Conservation (phyloP, 2,113 vertebrate species). For the Eulemur rufifrons region DNA sequence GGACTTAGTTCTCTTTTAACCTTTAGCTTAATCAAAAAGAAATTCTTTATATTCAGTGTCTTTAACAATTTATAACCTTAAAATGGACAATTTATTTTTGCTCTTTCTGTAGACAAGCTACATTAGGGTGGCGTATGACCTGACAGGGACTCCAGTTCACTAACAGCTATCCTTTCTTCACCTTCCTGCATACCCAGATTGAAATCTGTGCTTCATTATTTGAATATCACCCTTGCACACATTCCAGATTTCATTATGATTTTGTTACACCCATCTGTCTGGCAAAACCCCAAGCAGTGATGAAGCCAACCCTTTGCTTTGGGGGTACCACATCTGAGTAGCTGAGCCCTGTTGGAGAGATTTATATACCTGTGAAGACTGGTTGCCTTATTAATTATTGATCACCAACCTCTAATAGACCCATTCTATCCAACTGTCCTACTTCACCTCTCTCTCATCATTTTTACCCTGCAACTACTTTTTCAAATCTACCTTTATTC, state of each 20-base stretch:
- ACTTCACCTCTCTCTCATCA: background rate
- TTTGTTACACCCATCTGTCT: background rate
- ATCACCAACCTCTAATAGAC: background rate
- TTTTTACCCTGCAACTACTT: background rate
- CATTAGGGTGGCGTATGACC: background rate
- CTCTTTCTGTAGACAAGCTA: background rate
- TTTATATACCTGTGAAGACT: background rate
- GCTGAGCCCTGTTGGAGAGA: background rate
- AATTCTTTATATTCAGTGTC: conserved; percentile 46
- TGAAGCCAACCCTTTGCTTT: background rate
- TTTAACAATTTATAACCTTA: conserved; percentile 62
- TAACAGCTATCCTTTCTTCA: background rate
- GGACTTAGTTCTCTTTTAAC: conserved; percentile 40
- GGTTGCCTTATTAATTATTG: background rate
- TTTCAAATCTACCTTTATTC: background rate
- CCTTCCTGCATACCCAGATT: background rate
- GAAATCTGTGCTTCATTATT: background rate
- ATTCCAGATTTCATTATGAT: background rate
- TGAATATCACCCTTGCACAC: background rate
- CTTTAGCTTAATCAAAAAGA: conserved; percentile 59
- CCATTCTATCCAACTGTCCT: background rate
- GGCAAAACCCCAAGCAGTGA: background rate
- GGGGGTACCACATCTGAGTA: background rate
- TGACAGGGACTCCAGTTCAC: background rate
- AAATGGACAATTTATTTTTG: conserved; percentile 53